Evolutionary conservation across 2,888 invertebrate genomes (phyloP).

Genomic region (Nebria brevicollis): DNA sequence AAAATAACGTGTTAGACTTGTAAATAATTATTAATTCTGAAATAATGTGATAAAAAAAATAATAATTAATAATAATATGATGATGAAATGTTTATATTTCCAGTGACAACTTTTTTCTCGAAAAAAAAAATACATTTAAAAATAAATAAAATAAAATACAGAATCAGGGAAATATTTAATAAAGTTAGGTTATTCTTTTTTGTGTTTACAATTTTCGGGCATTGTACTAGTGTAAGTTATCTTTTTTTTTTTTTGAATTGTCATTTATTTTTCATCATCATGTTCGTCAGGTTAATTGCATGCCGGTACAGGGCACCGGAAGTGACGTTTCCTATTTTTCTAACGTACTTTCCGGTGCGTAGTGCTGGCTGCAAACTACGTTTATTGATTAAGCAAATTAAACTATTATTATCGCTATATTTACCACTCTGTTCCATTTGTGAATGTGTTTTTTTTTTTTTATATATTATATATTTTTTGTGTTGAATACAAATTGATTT

Average conservation of each 20-base stretch:
- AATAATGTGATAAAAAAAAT: slow-evolving; percentile 51
- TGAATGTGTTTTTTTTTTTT: slow-evolving; percentile 46
- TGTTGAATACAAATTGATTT: slow-evolving; percentile 51
- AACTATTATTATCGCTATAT: slow-evolving; percentile 8
- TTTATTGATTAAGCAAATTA: slow-evolving; percentile 1
- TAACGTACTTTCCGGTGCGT: neutral
- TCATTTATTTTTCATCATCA: neutral
- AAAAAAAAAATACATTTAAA: slow-evolving; percentile 31
- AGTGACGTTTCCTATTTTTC: neutral
- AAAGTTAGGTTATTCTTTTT: slow-evolving; percentile 26
- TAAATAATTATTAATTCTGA: slow-evolving; percentile 51
- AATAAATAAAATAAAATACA: slow-evolving; percentile 24
- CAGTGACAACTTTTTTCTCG: slow-evolving; percentile 50
- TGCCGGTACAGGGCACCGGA: neutral
- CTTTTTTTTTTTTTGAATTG: slow-evolving; percentile 13
- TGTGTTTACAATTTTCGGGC: slow-evolving; percentile 17
- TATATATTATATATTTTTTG: slow-evolving; percentile 49
- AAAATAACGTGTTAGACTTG: slow-evolving; percentile 48
- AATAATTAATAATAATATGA: slow-evolving; percentile 49
- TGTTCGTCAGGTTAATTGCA: neutral
- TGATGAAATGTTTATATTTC: slow-evolving; percentile 50
- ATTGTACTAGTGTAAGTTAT: slow-evolving; percentile 1
- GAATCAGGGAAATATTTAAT: slow-evolving; percentile 46
- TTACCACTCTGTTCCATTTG: slow-evolving; percentile 50
- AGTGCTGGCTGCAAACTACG: neutral